phyloP scores from a whole-genome alignment of 2,797 vertebrate genomes.

The Gymnopithys bicolor region DNA sequence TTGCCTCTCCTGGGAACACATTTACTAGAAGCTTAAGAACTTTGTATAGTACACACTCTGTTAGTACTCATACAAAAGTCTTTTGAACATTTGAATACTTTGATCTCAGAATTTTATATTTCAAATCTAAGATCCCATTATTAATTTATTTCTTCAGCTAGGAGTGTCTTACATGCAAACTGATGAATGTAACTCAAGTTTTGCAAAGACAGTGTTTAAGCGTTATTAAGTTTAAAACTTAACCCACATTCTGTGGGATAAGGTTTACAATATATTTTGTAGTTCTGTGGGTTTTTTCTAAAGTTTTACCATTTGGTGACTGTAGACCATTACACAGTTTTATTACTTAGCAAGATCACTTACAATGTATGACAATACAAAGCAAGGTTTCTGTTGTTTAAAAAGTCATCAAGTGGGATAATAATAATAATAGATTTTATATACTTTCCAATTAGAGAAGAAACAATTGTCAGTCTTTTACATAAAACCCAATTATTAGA shows the following conservation, averaged over 20 bases:
- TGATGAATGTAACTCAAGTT: not conserved
- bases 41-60: not conserved
- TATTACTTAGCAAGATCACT: not conserved
- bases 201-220: not conserved
- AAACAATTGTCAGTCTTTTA: not conserved
- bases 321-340: not conserved
- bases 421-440: not conserved
- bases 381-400: not conserved
- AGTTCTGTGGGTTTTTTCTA: rapidly evolving
- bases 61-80: not conserved
- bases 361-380: not conserved
- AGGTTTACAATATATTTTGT: not conserved
- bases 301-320: not conserved
- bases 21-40: not conserved
- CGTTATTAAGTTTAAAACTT: not conserved
- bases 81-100: not conserved
- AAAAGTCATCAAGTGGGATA: not conserved
- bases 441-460: not conserved
- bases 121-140: not conserved
- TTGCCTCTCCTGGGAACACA: not conserved
- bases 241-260: not conserved
- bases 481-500: not conserved
- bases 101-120: not conserved
- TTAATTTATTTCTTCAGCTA: not conserved
- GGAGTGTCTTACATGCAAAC: not conserved